phyloP scores from a whole-genome alignment of 2,113 vertebrate species.

The Antigone vipio region DNA sequence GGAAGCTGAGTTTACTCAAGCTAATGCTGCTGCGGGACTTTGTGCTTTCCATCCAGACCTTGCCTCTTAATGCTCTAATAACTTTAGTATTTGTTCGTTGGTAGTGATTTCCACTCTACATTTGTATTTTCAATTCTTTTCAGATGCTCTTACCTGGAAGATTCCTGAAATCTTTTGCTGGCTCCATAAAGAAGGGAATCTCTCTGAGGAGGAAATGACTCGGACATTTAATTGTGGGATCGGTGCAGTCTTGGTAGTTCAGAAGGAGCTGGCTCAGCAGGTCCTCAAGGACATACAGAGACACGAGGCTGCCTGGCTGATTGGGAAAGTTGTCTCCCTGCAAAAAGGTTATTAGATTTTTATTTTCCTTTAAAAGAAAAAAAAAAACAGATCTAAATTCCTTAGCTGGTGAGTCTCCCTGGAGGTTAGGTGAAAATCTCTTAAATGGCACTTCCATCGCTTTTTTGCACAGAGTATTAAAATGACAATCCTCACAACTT shows the following conservation, averaged over 20 bases:
- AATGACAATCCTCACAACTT: neutral
- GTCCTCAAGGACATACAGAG: slow-evolving; percentile 79
- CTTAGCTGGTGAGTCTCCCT: neutral
- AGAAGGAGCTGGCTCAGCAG: slow-evolving; percentile 74
- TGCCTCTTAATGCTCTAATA: neutral
- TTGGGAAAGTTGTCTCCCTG: slow-evolving; percentile 79
- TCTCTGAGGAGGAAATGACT: slow-evolving; percentile 90
- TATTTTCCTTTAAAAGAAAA: neutral
- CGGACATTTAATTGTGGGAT: slow-evolving; percentile 95
- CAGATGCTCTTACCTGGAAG: slow-evolving; percentile 89
- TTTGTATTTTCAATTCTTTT: neutral
- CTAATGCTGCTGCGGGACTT: neutral
- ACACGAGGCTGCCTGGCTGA: slow-evolving; percentile 84
- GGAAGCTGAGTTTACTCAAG: neutral
- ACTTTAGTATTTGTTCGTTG: neutral
- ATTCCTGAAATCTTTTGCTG: slow-evolving; percentile 89
- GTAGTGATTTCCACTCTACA: neutral
- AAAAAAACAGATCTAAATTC: neutral
- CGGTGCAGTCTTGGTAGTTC: slow-evolving; percentile 85
- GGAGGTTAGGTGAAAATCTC: neutral
- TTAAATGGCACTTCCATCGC: neutral
- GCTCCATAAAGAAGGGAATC: slow-evolving; percentile 85
- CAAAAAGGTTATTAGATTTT: slow-evolving; percentile 72
- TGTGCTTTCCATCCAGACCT: neutral
- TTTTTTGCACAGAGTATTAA: neutral